phyloP scores from a whole-genome alignment of 2,113 vertebrate genomes.

The Bos indicus region DNA sequence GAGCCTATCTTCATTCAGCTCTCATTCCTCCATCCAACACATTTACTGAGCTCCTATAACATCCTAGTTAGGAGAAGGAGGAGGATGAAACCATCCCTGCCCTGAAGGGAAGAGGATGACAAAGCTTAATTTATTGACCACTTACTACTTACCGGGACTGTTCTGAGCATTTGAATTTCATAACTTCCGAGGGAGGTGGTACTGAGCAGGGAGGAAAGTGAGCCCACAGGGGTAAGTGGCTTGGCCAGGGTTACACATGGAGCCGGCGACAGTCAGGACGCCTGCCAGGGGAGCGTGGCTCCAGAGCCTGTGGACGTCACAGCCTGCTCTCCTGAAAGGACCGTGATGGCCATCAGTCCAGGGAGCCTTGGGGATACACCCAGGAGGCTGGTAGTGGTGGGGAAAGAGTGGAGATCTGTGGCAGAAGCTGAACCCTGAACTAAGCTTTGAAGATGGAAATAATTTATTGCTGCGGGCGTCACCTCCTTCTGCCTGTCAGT shows the following conservation, averaged over 20 bases:
- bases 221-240: background rate
- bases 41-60: background rate
- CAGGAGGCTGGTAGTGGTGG: fast-evolving
- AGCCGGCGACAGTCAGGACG: background rate
- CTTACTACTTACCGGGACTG: background rate
- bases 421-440: background rate
- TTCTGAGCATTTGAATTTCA: background rate
- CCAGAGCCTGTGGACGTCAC: no score
- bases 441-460: background rate
- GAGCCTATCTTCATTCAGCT: fast-evolving
- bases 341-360: background rate
- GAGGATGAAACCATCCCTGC: background rate
- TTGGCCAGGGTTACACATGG: background rate
- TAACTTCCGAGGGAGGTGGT: background rate
- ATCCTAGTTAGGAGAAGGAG: background rate
- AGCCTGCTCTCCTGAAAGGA: background rate
- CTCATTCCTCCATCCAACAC: background rate
- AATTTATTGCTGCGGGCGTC: fast-evolving
- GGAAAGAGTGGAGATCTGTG: background rate
- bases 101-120: background rate
- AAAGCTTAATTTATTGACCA: background rate
- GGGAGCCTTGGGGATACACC: background rate
- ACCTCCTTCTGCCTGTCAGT: background rate
- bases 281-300: background rate
- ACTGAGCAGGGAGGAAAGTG: background rate